A percentile compares a stretch with the other conserved stretches of the same genome.
Evolutionary conservation across 2,797 vertebrate genomes (phyloP).

Genomic region (Oreochromis mossambicus): DNA sequence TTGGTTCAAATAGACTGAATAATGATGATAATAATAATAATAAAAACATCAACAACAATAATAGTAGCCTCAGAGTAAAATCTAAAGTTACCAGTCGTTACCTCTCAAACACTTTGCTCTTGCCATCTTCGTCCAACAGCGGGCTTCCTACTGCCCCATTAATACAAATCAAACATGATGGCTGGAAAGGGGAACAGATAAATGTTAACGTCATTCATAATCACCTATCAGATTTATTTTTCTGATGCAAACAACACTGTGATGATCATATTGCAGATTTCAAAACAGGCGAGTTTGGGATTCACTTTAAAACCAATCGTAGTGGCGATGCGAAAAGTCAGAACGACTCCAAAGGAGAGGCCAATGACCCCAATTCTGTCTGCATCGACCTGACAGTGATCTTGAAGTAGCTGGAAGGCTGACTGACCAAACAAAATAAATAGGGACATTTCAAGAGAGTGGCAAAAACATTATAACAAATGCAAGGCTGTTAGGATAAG

Average conservation of each 20-base stretch:
- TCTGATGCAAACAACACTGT: background rate
- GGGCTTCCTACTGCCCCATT: constrained; percentile 57
- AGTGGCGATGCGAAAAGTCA: constrained; percentile 46
- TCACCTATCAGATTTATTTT: background rate
- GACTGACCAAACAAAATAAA: constrained; percentile 35
- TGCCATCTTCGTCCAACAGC: background rate
- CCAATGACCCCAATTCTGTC: constrained; percentile 64
- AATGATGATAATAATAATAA: background rate
- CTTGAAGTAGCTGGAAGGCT: constrained; percentile 57
- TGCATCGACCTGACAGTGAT: constrained; percentile 54
- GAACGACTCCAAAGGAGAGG: constrained; percentile 61
- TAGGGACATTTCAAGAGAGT: background rate
- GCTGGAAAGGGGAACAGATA: constrained; percentile 42
- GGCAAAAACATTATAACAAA: background rate
- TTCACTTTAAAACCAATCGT: constrained; percentile 42
- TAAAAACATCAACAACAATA: background rate
- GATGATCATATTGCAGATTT: background rate
- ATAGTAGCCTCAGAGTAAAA: background rate
- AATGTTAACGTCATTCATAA: background rate
- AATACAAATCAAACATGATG: constrained; percentile 67
- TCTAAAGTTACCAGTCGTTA: background rate
- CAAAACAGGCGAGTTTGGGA: background rate
- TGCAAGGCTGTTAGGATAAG: background rate
- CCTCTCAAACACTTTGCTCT: background rate
- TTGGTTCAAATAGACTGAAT: background rate